A percentile compares a stretch with the other conserved stretches of the same genome.
These are phyloP conservation scores for Actinia tenebrosa DNA, from an alignment of 64 coral and sea anemone genomes.

Conservation along the genomic window DNA sequence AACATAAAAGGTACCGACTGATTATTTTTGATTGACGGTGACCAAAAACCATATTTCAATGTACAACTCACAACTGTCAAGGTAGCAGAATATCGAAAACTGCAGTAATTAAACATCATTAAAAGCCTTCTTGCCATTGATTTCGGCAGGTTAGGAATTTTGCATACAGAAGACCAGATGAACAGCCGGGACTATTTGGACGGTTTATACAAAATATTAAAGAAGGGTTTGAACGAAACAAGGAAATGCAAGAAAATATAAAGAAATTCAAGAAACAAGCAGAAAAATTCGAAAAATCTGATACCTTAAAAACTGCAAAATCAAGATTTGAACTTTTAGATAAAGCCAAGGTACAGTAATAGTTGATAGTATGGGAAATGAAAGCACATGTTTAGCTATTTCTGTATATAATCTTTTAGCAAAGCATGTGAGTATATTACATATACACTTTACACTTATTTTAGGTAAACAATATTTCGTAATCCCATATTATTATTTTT, in stretches of 20 bases:
- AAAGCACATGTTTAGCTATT: not conserved
- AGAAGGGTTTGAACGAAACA: slow-evolving; percentile 84
- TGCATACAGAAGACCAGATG: slow-evolving; percentile 76
- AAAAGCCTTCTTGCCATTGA: too few relatives aligned
- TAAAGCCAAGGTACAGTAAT: slow-evolving; percentile 40
- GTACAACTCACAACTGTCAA: too few relatives aligned
- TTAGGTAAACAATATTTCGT: too few relatives aligned
- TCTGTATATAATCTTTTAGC: too few relatives aligned
- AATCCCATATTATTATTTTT: too few relatives aligned
- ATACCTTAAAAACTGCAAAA: slow-evolving; percentile 71
- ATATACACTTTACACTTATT: too few relatives aligned
- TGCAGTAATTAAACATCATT: too few relatives aligned
- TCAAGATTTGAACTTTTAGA: slow-evolving; percentile 46
- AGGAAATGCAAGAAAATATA: slow-evolving; percentile 99
- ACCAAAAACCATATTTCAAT: too few relatives aligned
- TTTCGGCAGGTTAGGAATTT: slow-evolving; percentile 54
- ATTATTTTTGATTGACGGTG: too few relatives aligned
- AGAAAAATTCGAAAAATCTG: slow-evolving; percentile 89
- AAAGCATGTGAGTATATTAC: too few relatives aligned
- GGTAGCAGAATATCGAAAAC: too few relatives aligned
- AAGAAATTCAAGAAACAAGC: slow-evolving; percentile 93
- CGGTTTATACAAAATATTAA: slow-evolving; percentile 95
- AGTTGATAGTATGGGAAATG: not conserved
- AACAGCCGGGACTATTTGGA: slow-evolving; percentile 93
- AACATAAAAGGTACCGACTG: too few relatives aligned